A percentile compares a stretch with the other conserved stretches of the same genome.
Conservation (phyloP, 2,113 vertebrate species). For the Tetrao urogallus region DNA sequence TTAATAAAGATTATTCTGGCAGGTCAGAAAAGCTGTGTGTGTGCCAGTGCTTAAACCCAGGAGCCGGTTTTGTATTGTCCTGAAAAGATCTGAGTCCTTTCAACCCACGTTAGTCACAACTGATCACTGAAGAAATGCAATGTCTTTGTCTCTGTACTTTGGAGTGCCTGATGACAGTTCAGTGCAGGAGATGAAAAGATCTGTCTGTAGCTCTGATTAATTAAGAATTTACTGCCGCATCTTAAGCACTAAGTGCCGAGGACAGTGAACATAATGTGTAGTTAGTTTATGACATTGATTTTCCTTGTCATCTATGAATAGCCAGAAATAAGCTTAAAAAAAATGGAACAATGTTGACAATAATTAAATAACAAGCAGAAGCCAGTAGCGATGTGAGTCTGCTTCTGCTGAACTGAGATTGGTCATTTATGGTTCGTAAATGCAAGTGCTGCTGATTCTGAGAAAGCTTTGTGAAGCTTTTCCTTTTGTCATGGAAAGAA, state of each 20-base stretch:
- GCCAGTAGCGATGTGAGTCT: not conserved
- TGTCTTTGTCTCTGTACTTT: not conserved
- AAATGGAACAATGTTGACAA: not conserved
- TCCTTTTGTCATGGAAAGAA: not conserved
- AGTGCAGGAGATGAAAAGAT: not conserved
- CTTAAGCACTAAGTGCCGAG: not conserved
- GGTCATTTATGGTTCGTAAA: not conserved
- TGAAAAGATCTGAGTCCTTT: not conserved
- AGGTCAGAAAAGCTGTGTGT: not conserved
- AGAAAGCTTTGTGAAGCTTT: not conserved
- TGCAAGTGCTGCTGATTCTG: not conserved
- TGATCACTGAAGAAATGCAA: not conserved
- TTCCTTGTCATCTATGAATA: not conserved
- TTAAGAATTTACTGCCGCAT: not conserved
- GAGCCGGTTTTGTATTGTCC: not conserved
- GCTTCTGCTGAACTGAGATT: not conserved
- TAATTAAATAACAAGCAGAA: not conserved
- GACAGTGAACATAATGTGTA: fast-evolving
- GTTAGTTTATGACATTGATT: not conserved
- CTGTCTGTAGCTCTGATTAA: not conserved
- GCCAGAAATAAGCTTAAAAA: not conserved
- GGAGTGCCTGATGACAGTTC: not conserved
- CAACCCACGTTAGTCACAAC: not conserved
- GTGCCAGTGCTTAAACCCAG: not conserved
- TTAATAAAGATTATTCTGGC: not conserved